Base-by-base conservation (phyloP, 2,888 invertebrate species). In the Chymomyza caudatula region DNA sequence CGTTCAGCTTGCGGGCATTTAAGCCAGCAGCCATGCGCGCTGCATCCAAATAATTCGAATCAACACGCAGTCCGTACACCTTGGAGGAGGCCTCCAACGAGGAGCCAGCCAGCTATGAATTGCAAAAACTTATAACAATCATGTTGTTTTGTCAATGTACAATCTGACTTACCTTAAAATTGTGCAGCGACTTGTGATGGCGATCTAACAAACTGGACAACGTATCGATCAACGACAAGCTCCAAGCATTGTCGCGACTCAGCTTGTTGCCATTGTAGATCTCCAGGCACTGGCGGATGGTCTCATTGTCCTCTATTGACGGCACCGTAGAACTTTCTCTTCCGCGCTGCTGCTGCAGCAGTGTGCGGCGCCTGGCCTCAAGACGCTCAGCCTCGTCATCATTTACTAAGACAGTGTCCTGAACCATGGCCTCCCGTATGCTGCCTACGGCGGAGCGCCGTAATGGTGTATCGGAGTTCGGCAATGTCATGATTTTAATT, bases 251-350 rank as follows among this genome's bases (percentile, higher is more conserved):
- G 87, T 96, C 96, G 56, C 93, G 92, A 83, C 93, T 97, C 76
- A 98, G 95, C 94, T 96, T 97, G 92, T 96, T 96, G 91, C 95
- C 95, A 71, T 94, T 93, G 86, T 93, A 94, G n/a, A 96, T 92
- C 84, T 95, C 94, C 54, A 95, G 92, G 86, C 96, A 96, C 70
- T 94, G 94, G 69, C 94, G 92, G 73, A 95, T 93, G 74, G 95
- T 95, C 76, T 95, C 94, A 87, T 93, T 93, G 60, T 93, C 86
- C 68, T 89, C 88, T 17, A 89, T 71, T 2, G 86, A 78, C 52
- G 77, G 71, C 25, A 76, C 55, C 3, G 78, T 77, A 67, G 73
- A 59, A n/a, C 73, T 72, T 5, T 61, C 57, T 1, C 74, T 60
- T 6, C 63, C 67, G 6, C 63, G 71, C 2, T 72, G 62, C 29